A percentile compares a stretch with the other conserved stretches of the same genome.
Conservation (phyloP, 2,888 invertebrate genomes). For the Papilio elwesi region DNA sequence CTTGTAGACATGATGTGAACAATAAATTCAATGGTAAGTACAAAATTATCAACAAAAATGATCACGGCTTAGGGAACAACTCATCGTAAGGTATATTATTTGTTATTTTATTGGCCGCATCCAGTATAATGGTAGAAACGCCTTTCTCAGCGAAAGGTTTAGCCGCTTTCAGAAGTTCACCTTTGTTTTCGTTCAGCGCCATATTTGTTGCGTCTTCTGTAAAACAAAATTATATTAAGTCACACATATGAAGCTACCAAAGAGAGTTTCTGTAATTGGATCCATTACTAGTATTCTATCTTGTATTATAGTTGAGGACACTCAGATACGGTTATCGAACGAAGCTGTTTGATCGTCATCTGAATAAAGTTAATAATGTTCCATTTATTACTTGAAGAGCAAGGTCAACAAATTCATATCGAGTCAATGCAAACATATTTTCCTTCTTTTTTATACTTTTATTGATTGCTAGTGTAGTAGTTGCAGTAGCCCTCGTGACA, state of each 20-base stretch:
- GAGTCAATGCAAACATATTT: too few relatives aligned
- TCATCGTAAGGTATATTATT: slow-evolving; percentile 80
- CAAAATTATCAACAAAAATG: background rate
- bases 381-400: too few relatives aligned
- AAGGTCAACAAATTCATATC: too few relatives aligned
- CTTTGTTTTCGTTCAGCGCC: slow-evolving; percentile 85
- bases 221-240: slow-evolving; percentile 30
- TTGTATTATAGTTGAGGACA: too few relatives aligned
- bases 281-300: too few relatives aligned
- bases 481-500: too few relatives aligned
- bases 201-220: slow-evolving; percentile 82
- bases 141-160: slow-evolving; percentile 84
- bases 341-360: too few relatives aligned
- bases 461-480: too few relatives aligned
- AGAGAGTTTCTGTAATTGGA: too few relatives aligned
- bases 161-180: slow-evolving; percentile 80
- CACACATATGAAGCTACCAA: background rate
- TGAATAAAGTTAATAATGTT: too few relatives aligned
- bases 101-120: slow-evolving; percentile 83
- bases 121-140: slow-evolving; percentile 76
- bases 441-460: too few relatives aligned
- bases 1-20: background rate
- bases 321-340: too few relatives aligned
- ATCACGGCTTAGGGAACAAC: slow-evolving; percentile 70
- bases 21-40: slow-evolving; percentile 4